phyloP scores from a whole-genome alignment of 2,113 vertebrate genomes.

The Callaeas wilsoni region DNA sequence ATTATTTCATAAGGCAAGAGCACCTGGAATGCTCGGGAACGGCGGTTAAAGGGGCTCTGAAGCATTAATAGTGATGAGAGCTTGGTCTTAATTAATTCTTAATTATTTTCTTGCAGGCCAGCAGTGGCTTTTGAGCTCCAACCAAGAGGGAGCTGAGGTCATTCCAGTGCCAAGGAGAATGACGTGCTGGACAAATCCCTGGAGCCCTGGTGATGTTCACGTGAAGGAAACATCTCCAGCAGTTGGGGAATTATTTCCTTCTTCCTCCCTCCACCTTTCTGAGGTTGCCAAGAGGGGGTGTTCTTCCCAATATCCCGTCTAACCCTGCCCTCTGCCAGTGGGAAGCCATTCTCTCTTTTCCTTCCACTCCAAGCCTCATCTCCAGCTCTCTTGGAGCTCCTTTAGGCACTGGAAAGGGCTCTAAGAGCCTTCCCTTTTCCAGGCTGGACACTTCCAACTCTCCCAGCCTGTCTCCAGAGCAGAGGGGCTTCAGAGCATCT shows the following conservation, averaged over 20 bases:
- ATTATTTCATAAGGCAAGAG: slow-evolving; percentile 36
- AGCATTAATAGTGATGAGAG: slow-evolving; percentile 27
- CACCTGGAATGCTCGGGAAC: neutral
- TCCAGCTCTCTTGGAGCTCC: neutral
- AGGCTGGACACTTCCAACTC: neutral
- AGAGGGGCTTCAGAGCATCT: neutral
- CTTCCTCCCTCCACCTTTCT: neutral
- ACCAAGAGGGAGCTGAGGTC: neutral
- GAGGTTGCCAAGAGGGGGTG: neutral
- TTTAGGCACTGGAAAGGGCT: neutral
- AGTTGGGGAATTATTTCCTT: neutral
- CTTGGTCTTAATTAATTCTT: slow-evolving; percentile 52
- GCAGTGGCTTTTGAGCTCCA: neutral
- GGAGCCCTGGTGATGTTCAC: neutral
- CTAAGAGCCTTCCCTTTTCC: neutral
- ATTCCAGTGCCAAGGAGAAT: neutral
- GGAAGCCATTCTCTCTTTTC: neutral
- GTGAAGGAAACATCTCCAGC: neutral
- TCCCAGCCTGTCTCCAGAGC: neutral
- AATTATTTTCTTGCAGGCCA: slow-evolving; percentile 7
- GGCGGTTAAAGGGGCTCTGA: neutral
- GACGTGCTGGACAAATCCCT: neutral
- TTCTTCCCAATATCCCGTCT: neutral
- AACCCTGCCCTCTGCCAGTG: neutral
- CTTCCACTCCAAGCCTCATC: neutral